Conservation (phyloP, 2,888 invertebrate genomes). For the Leucophenga montana region DNA sequence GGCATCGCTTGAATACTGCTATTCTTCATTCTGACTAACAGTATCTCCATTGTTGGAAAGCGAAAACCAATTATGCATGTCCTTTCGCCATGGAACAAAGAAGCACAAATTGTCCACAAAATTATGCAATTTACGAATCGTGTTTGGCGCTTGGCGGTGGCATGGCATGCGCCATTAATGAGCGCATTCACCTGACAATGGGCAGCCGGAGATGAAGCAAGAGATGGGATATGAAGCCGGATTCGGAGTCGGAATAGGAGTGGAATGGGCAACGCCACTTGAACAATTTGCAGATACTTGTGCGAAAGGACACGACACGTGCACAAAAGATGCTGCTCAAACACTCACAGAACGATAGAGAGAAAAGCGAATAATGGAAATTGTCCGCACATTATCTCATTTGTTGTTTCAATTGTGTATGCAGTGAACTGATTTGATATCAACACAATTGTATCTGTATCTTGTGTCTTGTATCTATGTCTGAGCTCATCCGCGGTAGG, state of each 20-base stretch:
- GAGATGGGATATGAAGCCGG: not conserved
- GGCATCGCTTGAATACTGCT: too few species aligned
- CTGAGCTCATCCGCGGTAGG: constrained; percentile 1
- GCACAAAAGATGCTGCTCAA: constrained; percentile 5
- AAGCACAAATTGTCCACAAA: constrained; percentile 22
- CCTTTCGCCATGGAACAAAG: constrained; percentile 12
- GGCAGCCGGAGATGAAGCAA: not conserved
- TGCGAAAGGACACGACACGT: constrained; percentile 17
- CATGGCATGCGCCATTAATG: constrained; percentile 12
- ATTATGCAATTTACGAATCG: constrained; percentile 23
- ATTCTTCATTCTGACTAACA: too few species aligned
- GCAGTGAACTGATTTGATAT: constrained; percentile 28
- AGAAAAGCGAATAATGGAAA: constrained; percentile 38
- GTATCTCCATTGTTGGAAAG: too few species aligned
- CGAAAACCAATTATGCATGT: constrained; percentile 23
- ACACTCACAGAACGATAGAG: not conserved
- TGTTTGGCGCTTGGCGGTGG: not conserved
- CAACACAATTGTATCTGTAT: constrained; percentile 32
- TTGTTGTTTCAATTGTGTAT: constrained; percentile 48
- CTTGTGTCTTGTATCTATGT: constrained; percentile 44
- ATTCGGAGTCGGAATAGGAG: not conserved
- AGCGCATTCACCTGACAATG: constrained; percentile 26
- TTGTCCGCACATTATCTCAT: constrained; percentile 59
- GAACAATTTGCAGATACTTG: constrained; percentile 22
- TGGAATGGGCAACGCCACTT: constrained; percentile 9